Evolutionary conservation across 2,888 invertebrate species (phyloP).

Genomic region (Callosobruchus maculatus): DNA sequence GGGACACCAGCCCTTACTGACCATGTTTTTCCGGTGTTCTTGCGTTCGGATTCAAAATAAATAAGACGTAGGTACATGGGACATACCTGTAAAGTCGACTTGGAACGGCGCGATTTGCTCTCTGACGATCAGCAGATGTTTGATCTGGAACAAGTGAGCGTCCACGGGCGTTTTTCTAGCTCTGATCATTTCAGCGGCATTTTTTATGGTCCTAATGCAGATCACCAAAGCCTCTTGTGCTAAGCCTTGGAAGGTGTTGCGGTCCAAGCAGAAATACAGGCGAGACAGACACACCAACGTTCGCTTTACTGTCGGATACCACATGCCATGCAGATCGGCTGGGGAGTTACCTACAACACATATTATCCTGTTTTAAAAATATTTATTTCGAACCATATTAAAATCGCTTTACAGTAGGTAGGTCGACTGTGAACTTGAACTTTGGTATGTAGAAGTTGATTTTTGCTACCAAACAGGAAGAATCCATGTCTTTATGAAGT

Average conservation of each 20-base stretch:
- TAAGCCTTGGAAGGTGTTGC: conserved; percentile 89
- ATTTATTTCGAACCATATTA: no score
- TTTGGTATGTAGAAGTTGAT: no score
- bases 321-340: conserved; percentile 96
- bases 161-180: conserved; percentile 73
- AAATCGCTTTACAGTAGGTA: no score
- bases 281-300: conserved; percentile 93
- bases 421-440: no score
- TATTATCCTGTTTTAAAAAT: no score
- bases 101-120: conserved; percentile 99
- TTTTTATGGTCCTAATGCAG: conserved; percentile 86
- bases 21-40: no score
- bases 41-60: no score
- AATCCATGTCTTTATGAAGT: no score
- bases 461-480: no score
- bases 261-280: conserved; percentile 87
- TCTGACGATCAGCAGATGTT: conserved; percentile 91
- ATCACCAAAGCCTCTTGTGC: conserved; percentile 93
- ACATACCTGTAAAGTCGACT: conserved; percentile 48
- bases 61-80: no score
- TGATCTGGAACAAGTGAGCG: conserved; percentile 94
- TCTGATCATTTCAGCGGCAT: conserved; percentile 77
- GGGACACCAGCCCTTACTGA: no score
- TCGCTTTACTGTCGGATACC: conserved; percentile 97
- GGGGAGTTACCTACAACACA: conserved; percentile 37